Percentiles rank a stretch among this genome's conserved stretches.
These are phyloP conservation scores for Lithophane leautieri DNA, from an alignment of 2,888 invertebrate genomes.

Conservation along the genomic window DNA sequence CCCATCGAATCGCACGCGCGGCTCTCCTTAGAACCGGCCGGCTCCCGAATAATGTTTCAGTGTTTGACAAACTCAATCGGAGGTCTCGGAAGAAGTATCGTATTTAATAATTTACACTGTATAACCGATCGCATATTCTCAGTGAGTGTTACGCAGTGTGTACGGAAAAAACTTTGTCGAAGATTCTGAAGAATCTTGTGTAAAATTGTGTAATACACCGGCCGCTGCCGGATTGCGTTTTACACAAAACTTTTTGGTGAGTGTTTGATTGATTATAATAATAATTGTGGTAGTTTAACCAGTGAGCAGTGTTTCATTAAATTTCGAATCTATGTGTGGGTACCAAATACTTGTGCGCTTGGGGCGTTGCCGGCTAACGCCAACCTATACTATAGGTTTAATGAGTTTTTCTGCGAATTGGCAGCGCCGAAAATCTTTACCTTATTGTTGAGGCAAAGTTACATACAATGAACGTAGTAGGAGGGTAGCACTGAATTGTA, in stretches of 20 bases:
- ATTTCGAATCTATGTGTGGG: conserved; percentile 60
- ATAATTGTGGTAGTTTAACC: conserved; percentile 17
- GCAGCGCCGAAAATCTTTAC: conserved; percentile 79
- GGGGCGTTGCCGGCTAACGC: conserved; percentile 85
- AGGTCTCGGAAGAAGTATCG: conserved; percentile 90
- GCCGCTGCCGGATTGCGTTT: conserved; percentile 87
- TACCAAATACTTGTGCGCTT: conserved; percentile 68
- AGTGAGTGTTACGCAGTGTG: conserved; percentile 91
- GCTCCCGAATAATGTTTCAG: conserved; percentile 91
- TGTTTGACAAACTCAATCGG: conserved; percentile 90
- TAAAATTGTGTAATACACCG: conserved; percentile 90
- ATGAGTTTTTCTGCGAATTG: conserved; percentile 83
- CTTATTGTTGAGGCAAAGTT: conserved; percentile 54
- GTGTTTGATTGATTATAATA: conserved; percentile 70
- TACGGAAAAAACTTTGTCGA: conserved; percentile 91
- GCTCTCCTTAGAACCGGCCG: conserved; percentile 88
- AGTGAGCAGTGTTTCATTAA: conserved; percentile 41
- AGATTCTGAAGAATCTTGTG: conserved; percentile 91
- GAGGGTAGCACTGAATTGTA: conserved; percentile 15
- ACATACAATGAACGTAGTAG: background rate
- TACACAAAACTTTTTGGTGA: conserved; percentile 89
- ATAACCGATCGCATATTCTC: conserved; percentile 89
- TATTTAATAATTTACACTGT: conserved; percentile 89
- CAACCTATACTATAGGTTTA: conserved; percentile 70
- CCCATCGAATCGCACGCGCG: conserved; percentile 88